Percentiles rank a stretch among this genome's conserved stretches.
Evolutionary conservation across 2,797 vertebrate species (phyloP).

Genomic region (Margarornis squamiger): DNA sequence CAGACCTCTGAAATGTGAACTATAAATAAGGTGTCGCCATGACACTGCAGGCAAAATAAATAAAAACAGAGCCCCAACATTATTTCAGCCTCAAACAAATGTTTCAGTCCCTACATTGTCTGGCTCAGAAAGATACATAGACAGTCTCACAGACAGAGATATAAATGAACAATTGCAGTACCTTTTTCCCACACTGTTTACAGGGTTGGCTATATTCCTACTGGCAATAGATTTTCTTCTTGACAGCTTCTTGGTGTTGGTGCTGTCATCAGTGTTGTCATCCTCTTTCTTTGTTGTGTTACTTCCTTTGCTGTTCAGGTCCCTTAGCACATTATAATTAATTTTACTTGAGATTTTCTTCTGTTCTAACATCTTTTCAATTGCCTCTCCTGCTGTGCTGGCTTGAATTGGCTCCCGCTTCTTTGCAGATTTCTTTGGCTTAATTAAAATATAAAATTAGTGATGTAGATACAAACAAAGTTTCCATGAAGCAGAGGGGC

Average conservation of each 20-base stretch:
- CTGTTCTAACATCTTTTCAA: slow-evolving; percentile 97
- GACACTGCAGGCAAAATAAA: slow-evolving; percentile 49
- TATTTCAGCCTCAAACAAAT: slow-evolving; percentile 58
- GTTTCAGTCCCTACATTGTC: slow-evolving; percentile 45
- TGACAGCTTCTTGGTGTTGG: slow-evolving; percentile 63
- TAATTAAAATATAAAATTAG: slow-evolving; percentile 61
- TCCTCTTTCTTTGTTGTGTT: slow-evolving; percentile 72
- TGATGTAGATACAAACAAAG: slow-evolving; percentile 55
- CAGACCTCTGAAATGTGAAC: not conserved
- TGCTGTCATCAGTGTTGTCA: slow-evolving; percentile 11
- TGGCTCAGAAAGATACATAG: slow-evolving; percentile 57
- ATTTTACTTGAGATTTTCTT: slow-evolving; percentile 97
- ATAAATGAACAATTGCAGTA: slow-evolving; percentile 71
- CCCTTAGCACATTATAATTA: slow-evolving; percentile 94
- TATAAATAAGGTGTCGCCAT: not conserved
- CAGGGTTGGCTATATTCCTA: slow-evolving; percentile 77
- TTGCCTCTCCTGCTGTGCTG: slow-evolving; percentile 92
- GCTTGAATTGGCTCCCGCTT: slow-evolving; percentile 85
- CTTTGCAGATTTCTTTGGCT: slow-evolving; percentile 81
- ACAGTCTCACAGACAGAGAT: slow-evolving; percentile 29
- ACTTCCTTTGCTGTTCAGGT: slow-evolving; percentile 84
- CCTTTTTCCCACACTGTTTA: slow-evolving; percentile 88
- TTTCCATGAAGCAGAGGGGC: slow-evolving; percentile 8
- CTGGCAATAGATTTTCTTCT: slow-evolving; percentile 71
- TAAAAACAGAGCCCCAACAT: slow-evolving; percentile 30